A percentile compares a stretch with the other conserved stretches of the same genome.
phyloP scores from a whole-genome alignment of 2,888 invertebrate species.

The Lamellibrachia columna region DNA sequence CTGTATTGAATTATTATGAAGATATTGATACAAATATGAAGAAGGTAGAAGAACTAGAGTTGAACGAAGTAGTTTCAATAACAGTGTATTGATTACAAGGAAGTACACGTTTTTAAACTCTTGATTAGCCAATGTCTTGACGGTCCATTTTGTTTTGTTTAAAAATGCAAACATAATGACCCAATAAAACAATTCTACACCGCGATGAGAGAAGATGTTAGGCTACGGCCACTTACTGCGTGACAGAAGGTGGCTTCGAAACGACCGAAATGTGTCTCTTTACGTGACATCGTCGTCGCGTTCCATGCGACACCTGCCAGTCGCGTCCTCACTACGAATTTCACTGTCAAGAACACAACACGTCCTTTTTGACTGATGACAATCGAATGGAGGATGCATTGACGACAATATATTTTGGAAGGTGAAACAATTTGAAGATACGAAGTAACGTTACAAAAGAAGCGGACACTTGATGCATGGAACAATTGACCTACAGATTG shows the following conservation, averaged over 20 bases:
- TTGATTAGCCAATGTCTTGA: no score
- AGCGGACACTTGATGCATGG: no score
- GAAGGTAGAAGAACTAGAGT: background rate
- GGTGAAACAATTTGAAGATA: no score
- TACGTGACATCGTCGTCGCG: background rate
- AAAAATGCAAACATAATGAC: no score
- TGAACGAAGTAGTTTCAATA: background rate
- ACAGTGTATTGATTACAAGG: background rate
- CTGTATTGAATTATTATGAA: background rate
- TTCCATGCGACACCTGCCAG: background rate
- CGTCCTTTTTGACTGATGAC: background rate
- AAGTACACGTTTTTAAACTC: background rate
- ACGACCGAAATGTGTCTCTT: background rate
- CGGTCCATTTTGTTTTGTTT: no score
- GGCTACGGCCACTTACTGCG: background rate
- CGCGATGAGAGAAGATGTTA: background rate
- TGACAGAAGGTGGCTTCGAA: conserved; percentile 10
- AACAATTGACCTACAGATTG: no score
- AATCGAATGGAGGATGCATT: no score
- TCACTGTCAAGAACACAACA: background rate
- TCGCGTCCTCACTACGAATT: conserved; percentile 1
- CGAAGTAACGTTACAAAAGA: no score
- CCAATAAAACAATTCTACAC: background rate
- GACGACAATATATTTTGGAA: no score
- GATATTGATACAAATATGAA: background rate